These are phyloP conservation scores for Sarcoramphus papa DNA, from an alignment of 2,797 vertebrate genomes.

Conservation along the genomic window DNA sequence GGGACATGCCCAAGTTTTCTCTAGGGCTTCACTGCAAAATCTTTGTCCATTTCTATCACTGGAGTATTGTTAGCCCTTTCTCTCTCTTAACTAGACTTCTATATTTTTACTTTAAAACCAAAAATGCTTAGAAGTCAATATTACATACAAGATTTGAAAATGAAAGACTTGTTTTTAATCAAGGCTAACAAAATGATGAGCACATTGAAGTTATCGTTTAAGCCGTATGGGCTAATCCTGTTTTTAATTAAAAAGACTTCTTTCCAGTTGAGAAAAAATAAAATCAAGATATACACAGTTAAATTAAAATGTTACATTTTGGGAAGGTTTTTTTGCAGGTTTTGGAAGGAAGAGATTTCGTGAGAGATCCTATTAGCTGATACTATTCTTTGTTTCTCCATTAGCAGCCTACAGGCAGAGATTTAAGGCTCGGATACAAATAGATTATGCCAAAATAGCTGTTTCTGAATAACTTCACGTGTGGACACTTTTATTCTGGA, in stretches of 20 bases:
- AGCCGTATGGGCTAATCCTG: not conserved
- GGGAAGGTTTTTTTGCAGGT: not conserved
- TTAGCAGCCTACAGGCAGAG: slow-evolving; percentile 40
- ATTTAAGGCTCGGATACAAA: slow-evolving; percentile 12
- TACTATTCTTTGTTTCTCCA: slow-evolving; percentile 41
- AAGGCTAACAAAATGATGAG: slow-evolving; percentile 20
- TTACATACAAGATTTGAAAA: not conserved
- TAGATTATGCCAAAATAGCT: slow-evolving; percentile 35
- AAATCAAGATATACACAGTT: slow-evolving; percentile 4
- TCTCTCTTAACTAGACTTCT: not conserved
- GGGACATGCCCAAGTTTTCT: not conserved
- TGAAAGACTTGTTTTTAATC: slow-evolving; percentile 21
- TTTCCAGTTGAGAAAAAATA: not conserved
- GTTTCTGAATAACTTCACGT: slow-evolving; percentile 37
- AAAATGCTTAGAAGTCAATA: not conserved
- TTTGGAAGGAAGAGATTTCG: slow-evolving; percentile 27
- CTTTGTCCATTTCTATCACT: not conserved
- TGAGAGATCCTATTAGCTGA: slow-evolving; percentile 48
- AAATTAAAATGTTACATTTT: slow-evolving; percentile 20
- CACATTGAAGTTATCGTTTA: slow-evolving; percentile 8
- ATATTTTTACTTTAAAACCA: not conserved
- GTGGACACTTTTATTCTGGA: slow-evolving; percentile 38
- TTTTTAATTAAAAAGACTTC: slow-evolving; percentile 20
- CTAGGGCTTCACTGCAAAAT: not conserved
- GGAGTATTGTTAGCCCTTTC: not conserved